These are phyloP conservation scores for Pomatostomus ruficeps DNA, from an alignment of 2,113 vertebrate species.

Conservation along the genomic window DNA sequence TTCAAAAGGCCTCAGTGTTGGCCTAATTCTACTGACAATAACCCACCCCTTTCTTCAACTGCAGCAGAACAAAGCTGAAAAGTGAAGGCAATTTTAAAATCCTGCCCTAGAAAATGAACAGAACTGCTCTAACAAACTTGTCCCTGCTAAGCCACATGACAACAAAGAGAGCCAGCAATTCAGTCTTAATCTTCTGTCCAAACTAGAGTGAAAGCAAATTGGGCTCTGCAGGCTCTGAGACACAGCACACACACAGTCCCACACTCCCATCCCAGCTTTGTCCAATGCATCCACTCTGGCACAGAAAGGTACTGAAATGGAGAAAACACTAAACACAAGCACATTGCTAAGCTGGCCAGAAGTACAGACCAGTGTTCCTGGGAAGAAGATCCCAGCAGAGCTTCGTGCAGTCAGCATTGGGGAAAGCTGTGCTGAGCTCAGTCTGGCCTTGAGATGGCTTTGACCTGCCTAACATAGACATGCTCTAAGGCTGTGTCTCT, in stretches of 20 bases:
- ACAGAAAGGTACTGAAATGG: background rate
- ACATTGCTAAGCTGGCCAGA: background rate
- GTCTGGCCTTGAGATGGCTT: background rate
- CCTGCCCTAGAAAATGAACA: background rate
- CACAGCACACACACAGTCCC: no score
- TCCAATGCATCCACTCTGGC: background rate
- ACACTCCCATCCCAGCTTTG: rapidly evolving
- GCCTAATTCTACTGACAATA: background rate
- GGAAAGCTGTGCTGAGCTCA: background rate
- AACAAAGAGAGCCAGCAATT: background rate
- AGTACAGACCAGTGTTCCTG: background rate
- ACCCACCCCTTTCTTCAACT: background rate
- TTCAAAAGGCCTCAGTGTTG: background rate
- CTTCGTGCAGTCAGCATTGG: background rate
- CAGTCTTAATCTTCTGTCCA: background rate
- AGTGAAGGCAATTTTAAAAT: background rate
- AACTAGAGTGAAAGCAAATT: background rate
- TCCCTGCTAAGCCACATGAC: background rate
- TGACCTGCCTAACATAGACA: background rate
- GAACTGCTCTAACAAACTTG: background rate
- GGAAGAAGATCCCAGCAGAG: background rate
- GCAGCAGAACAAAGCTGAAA: background rate
- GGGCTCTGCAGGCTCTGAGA: background rate
- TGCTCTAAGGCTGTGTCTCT: background rate
- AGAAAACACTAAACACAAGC: background rate